Evolutionary conservation across 2,797 vertebrate genomes (phyloP).

Genomic region (Thalassophryne amazonica): DNA sequence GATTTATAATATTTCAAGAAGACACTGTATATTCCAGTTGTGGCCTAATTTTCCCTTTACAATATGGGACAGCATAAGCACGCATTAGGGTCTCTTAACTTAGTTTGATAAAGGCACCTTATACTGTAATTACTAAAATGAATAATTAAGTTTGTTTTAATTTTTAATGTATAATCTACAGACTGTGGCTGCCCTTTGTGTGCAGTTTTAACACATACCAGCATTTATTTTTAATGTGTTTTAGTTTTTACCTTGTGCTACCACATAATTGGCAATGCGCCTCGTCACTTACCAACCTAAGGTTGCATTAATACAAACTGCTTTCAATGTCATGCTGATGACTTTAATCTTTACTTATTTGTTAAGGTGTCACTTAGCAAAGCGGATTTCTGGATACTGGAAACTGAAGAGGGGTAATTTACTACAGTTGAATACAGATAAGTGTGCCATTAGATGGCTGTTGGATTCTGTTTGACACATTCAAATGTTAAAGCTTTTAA

Average conservation of each 20-base stretch:
- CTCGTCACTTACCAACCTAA: background rate
- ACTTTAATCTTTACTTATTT: too few species aligned
- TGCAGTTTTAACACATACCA: background rate
- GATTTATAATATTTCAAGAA: conserved; percentile 17
- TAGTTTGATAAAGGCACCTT: conserved; percentile 23
- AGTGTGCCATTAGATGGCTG: too few species aligned
- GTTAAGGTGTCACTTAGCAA: too few species aligned
- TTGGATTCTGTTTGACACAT: too few species aligned
- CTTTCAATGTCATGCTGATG: background rate
- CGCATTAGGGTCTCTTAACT: conserved; percentile 8
- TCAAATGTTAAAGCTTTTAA: too few species aligned
- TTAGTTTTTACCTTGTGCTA: too few species aligned
- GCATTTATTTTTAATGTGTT: too few species aligned
- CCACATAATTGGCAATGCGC: conserved; percentile 23
- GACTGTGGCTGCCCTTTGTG: background rate
- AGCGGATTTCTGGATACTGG: too few species aligned
- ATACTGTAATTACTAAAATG: conserved; percentile 29
- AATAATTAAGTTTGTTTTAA: conserved; percentile 26
- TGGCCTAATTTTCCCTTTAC: conserved; percentile 14
- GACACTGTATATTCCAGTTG: conserved; percentile 6
- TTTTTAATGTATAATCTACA: background rate
- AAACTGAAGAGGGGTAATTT: too few species aligned
- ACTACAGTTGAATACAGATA: too few species aligned
- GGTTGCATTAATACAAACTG: background rate
- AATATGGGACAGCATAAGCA: conserved; percentile 5